Base-by-base conservation (phyloP, 2,113 vertebrate genomes). In the Vulpes ferrilata region DNA sequence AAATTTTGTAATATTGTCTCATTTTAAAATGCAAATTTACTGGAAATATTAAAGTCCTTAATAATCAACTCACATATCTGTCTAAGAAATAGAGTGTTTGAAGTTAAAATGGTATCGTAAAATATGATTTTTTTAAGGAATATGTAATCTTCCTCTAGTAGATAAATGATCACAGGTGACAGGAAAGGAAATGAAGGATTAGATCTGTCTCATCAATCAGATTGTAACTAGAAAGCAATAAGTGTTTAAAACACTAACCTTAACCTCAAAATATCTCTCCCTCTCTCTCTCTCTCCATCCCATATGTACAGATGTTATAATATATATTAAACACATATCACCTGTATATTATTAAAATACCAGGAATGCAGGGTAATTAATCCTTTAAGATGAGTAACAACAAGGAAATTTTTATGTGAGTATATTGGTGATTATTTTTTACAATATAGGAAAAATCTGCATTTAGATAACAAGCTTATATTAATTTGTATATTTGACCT, bases 201-300 rank as follows among this genome's bases (percentile, higher is more conserved):
- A 80, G 55, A 15, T 96, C 48, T 95, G 25, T 82, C 60, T 38
- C 38, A 97, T 96, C 51, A 51, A 93, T 90, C 84, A 93, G 51
- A 96, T 89, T 81, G 19, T 81, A 97, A 90, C 35, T 92, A 60
- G 53, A 97, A 96, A 97, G 43, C 43, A 94, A 65, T 15, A 84
- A 81, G 15, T 57, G 38, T 97, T 90, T 97, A 92, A 67, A 95
- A 91, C 5, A 88, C 3, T 60, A 55, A 64, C 62, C 9, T 7
- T 60, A 55, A 64, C 62, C 9, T 7, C n/a, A 11, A 83, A 83
- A 93, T 93, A 17, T 80, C 20, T 84, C 35, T 76, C 2, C 19
- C 20, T 80, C 13, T 60, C 17, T 38, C 25, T 55, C 59, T 74
- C 25, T 55, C 59, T 74, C 67, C 7, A 43, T 2, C 9, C 2